phyloP scores from a whole-genome alignment of 2,888 invertebrate species.

The Coelinius sp. region DNA sequence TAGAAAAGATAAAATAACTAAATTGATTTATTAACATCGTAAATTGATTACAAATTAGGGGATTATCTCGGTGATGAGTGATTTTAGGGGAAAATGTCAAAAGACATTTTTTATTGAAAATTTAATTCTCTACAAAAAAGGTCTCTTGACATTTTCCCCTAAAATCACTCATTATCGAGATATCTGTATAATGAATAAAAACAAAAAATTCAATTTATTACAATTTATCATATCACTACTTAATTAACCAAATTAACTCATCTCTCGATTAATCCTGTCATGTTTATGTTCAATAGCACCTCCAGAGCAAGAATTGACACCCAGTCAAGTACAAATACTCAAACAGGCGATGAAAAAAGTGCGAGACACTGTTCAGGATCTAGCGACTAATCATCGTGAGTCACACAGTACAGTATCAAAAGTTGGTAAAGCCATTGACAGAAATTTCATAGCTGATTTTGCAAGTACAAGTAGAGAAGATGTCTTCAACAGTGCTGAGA shows the following conservation, averaged over 20 bases:
- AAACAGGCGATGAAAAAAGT: conserved; percentile 83
- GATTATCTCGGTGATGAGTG: too few species aligned
- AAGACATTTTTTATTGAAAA: too few species aligned
- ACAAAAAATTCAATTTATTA: too few species aligned
- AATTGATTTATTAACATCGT: too few species aligned
- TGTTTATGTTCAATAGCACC: conserved; percentile 75
- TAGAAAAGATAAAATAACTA: too few species aligned
- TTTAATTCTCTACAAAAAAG: too few species aligned
- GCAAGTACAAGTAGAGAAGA: conserved; percentile 89
- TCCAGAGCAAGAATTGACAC: conserved; percentile 78
- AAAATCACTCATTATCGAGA: too few species aligned
- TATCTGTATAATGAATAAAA: too few species aligned
- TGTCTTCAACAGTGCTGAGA: conserved; percentile 81
- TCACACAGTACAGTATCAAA: conserved; percentile 89
- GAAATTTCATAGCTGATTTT: conserved; percentile 94
- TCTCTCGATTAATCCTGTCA: neutral
- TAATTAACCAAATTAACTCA: conserved; percentile 12
- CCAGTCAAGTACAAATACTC: conserved; percentile 80
- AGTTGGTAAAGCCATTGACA: conserved; percentile 97
- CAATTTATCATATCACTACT: too few species aligned
- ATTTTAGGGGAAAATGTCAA: too few species aligned
- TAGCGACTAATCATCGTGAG: conserved; percentile 88
- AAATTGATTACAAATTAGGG: too few species aligned
- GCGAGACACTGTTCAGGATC: conserved; percentile 85
- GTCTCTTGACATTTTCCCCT: too few species aligned